Base-by-base conservation (phyloP, 2,888 invertebrate species). In the Spisula subtruncata region DNA sequence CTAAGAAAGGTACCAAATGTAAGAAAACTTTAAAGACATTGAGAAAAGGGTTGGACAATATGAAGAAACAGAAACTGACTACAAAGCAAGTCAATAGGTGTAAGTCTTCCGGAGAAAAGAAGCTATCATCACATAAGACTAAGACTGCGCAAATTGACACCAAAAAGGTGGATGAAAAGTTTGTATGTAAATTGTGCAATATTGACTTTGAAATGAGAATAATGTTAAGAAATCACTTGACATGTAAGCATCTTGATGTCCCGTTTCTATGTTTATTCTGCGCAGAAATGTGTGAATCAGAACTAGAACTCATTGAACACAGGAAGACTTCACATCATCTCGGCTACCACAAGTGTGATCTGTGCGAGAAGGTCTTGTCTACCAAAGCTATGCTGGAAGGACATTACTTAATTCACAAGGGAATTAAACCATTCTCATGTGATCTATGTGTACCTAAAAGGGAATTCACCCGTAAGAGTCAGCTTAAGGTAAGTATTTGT, bases 361-460 rank as follows among this genome's bases (percentile, higher is more conserved):
- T 90, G 48, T 90, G 87, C 35, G 81, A 79, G 20, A 90, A 90
- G 54, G 87, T 90, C 14, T 54, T 90, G 25, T 90, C 85, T 48
- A 87, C 90, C n/a, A 85, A 83, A 46, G 51, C 25, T 6, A 85
- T 90, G 87, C 71, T 90, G 25, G 90, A 90, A 66, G 90, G 87
- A 0, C 90, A 90, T 54, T 85, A 83, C 46, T 83, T 90, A 16
- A 82, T 90, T 32, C 90, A 90, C 54, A 87, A 88, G n/a, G 87
- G 90, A n/a, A 85, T 85, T 29, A 90, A 85, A 79, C 87, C 87
- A 48, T 90, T 90, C 80, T 51, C 90, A 16, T 90, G 90, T 85
- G 82, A 85, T 54, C 60, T 85, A 20, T 90, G 90, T 83, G 71
- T 46, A 29, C 89, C 89, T 35, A 82, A 87, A 48, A 81, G 85